phyloP scores from a whole-genome alignment of 2,113 vertebrate genomes.

The Chitala chitala region DNA sequence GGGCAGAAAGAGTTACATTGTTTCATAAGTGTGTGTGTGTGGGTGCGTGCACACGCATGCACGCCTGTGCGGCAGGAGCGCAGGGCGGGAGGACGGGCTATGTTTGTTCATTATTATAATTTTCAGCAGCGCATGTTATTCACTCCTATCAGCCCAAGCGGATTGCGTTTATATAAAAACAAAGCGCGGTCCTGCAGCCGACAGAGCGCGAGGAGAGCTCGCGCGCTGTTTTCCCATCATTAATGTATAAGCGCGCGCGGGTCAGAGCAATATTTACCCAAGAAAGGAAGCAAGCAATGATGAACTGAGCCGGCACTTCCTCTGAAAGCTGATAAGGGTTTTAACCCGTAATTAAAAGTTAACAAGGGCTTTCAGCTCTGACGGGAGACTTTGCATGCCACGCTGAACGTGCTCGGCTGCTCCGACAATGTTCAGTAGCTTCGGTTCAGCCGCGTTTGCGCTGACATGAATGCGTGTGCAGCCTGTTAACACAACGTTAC shows the following conservation, averaged over 20 bases:
- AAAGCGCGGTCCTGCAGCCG: constrained; percentile 49
- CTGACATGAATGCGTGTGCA: too few relatives aligned
- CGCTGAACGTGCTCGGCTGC: too few relatives aligned
- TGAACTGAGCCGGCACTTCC: background rate
- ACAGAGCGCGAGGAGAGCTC: constrained; percentile 49
- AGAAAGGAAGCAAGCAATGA: constrained; percentile 21
- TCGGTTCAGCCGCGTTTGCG: too few relatives aligned
- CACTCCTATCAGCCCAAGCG: constrained; percentile 47
- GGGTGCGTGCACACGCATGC: background rate
- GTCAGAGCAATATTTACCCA: constrained; percentile 18
- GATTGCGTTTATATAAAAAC: constrained; percentile 62
- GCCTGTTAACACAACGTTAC: too few relatives aligned
- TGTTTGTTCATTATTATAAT: constrained; percentile 46
- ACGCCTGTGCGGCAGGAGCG: background rate
- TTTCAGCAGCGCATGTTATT: constrained; percentile 39
- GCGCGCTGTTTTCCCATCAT: constrained; percentile 57
- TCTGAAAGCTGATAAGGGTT: constrained; percentile 13
- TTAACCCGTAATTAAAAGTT: constrained; percentile 4
- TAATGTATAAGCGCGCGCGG: constrained; percentile 24
- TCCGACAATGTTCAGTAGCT: too few relatives aligned
- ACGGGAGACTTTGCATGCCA: too few relatives aligned
- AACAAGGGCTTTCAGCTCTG: background rate
- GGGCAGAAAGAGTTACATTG: background rate
- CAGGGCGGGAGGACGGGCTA: background rate
- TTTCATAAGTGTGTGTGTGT: constrained; percentile 11